Evolutionary conservation across 2,797 vertebrate genomes (phyloP).

Genomic region (Phalloptychus januarius): DNA sequence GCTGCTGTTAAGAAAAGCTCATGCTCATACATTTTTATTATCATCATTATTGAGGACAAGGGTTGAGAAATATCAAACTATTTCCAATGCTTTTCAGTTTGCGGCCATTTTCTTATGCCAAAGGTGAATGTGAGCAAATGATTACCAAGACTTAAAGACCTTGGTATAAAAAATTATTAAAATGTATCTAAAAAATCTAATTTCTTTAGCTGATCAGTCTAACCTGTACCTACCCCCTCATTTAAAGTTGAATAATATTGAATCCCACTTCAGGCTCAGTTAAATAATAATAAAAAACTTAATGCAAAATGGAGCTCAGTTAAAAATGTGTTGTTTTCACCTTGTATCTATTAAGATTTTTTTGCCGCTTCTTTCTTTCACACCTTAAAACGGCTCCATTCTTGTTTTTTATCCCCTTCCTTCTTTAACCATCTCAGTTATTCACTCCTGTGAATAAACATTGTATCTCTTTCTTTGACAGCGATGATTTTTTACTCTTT

Average conservation of each 20-base stretch:
- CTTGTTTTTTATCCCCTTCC: neutral
- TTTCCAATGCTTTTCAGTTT: neutral
- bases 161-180: neutral
- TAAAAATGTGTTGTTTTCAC: neutral
- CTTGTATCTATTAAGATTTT: neutral
- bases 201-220: neutral
- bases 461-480: conserved; percentile 8
- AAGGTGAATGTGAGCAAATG: neutral
- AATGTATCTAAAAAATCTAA: neutral
- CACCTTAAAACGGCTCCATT: neutral
- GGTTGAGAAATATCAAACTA: neutral
- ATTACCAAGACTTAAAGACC: neutral
- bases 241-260: neutral
- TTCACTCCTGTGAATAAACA: conserved; percentile 14
- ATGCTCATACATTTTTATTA: neutral
- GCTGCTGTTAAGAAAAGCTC: neutral
- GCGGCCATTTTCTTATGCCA: neutral
- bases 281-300: neutral
- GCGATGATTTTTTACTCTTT: neutral
- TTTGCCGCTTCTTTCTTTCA: neutral
- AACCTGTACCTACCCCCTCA: too few relatives aligned
- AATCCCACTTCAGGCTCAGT: neutral
- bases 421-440: neutral
- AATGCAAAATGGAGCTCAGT: neutral
- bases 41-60: neutral